Conservation (phyloP, 2,888 invertebrate genomes). For the Anticlea derivata region DNA sequence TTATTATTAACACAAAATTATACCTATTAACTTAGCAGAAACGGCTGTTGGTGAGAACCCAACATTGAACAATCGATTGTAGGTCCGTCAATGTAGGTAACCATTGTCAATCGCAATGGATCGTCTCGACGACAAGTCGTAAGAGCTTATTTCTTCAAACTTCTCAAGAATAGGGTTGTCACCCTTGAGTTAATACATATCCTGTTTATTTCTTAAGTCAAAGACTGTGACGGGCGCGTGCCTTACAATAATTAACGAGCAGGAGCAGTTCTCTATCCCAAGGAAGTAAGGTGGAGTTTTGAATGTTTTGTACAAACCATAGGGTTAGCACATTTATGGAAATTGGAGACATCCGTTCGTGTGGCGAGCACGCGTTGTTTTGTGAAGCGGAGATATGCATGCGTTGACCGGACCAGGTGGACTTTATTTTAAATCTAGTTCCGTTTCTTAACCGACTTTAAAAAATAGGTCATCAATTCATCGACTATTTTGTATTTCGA, state of each 20-base stretch:
- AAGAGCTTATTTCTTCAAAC: constrained; percentile 40
- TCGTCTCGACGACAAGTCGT: too few species aligned
- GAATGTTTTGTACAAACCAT: constrained; percentile 6
- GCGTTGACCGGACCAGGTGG: constrained; percentile 44
- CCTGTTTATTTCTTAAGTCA: constrained; percentile 63
- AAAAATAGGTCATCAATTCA: neutral
- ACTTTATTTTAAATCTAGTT: neutral
- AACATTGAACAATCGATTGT: too few species aligned
- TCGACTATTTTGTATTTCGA: too few species aligned
- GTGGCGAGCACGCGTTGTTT: constrained; percentile 67
- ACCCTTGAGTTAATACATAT: constrained; percentile 66
- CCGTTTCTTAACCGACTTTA: neutral
- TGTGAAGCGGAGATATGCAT: constrained; percentile 50
- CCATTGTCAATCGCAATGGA: too few species aligned
- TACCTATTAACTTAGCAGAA: too few species aligned
- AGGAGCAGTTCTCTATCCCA: constrained; percentile 25
- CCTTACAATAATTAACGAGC: constrained; percentile 27
- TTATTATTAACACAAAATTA: too few species aligned
- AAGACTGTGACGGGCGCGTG: constrained; percentile 64
- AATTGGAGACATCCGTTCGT: constrained; percentile 76
- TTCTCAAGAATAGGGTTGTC: constrained; percentile 62
- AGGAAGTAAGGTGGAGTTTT: constrained; percentile 33
- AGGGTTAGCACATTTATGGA: constrained; percentile 52
- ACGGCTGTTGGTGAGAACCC: too few species aligned
- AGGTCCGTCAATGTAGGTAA: too few species aligned